Percentiles rank a stretch among this genome's conserved stretches.
Conservation (phyloP, 2,113 vertebrate genomes). For the cattle (Bos taurus) region DNA sequence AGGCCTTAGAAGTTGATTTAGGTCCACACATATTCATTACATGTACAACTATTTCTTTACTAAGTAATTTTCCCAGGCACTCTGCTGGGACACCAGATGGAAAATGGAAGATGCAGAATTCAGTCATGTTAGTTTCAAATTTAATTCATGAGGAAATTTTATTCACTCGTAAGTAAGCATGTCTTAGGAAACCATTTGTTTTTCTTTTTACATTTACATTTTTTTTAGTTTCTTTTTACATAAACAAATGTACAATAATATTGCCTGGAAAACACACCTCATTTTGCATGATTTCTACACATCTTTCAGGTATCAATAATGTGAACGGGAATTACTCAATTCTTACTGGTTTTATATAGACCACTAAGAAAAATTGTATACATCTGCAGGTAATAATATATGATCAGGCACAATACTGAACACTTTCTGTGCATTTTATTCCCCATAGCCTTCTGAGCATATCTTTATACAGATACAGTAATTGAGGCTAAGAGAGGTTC, state of each 20-base stretch:
- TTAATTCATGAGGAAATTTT: background rate
- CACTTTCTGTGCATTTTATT: background rate
- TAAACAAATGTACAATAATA: background rate
- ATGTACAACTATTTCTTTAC: background rate
- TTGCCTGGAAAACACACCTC: background rate
- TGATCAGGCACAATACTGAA: background rate
- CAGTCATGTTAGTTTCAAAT: background rate
- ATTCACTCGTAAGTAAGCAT: background rate
- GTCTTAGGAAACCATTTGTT: background rate
- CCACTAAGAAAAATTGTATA: background rate
- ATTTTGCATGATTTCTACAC: background rate
- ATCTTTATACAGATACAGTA: background rate
- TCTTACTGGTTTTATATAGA: background rate
- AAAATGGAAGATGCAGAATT: background rate
- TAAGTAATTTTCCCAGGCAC: background rate
- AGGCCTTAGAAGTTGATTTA: background rate
- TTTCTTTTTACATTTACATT: background rate
- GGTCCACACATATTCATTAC: background rate
- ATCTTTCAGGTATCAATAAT: background rate
- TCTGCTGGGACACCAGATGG: background rate
- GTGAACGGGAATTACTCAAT: background rate
- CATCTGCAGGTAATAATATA: background rate
- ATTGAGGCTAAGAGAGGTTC: background rate
- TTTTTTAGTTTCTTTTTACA: background rate
- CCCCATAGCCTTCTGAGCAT: background rate